Evolutionary conservation across 2,888 invertebrate species (phyloP).

Genomic region (Orchesellides sinensis): DNA sequence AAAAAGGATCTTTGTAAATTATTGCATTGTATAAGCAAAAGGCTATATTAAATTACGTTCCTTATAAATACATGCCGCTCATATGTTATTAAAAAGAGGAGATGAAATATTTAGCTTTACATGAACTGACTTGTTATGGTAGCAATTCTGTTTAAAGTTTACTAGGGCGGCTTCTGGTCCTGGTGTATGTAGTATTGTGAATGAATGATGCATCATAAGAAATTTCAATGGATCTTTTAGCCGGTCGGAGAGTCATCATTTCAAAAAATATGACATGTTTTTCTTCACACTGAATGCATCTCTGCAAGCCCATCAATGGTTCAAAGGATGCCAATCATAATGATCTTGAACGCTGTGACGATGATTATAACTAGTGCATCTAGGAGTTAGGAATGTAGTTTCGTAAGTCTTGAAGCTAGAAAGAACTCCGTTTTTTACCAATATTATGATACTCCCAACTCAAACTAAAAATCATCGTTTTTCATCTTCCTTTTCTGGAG

Average conservation of each 20-base stretch:
- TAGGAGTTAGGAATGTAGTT: too few species aligned
- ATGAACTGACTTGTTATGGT: too few species aligned
- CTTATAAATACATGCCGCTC: too few species aligned
- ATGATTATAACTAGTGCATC: too few species aligned
- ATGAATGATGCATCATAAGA: slow-evolving; percentile 30
- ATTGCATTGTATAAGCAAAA: slow-evolving; percentile 31
- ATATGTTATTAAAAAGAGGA: too few species aligned
- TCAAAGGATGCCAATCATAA: slow-evolving; percentile 58
- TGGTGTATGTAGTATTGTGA: slow-evolving; percentile 10
- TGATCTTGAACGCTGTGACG: slow-evolving; percentile 43
- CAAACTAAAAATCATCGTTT: neutral
- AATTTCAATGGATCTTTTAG: slow-evolving; percentile 39
- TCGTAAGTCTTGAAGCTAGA: too few species aligned
- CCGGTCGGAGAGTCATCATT: slow-evolving; percentile 56
- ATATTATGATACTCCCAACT: too few species aligned
- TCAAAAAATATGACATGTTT: slow-evolving; percentile 67
- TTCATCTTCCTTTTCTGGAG: slow-evolving; percentile 48
- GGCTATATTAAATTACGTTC: too few species aligned
- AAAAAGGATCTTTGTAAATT: slow-evolving; percentile 5
- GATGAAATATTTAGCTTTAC: too few species aligned
- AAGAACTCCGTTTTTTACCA: too few species aligned
- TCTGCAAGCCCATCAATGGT: slow-evolving; percentile 53
- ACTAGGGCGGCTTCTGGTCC: slow-evolving; percentile 1
- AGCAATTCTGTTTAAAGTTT: too few species aligned
- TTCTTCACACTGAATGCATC: slow-evolving; percentile 68